These are phyloP conservation scores for Scaptodrosophila latifasciaeformis DNA, from an alignment of 2,888 invertebrate species.

Conservation along the genomic window DNA sequence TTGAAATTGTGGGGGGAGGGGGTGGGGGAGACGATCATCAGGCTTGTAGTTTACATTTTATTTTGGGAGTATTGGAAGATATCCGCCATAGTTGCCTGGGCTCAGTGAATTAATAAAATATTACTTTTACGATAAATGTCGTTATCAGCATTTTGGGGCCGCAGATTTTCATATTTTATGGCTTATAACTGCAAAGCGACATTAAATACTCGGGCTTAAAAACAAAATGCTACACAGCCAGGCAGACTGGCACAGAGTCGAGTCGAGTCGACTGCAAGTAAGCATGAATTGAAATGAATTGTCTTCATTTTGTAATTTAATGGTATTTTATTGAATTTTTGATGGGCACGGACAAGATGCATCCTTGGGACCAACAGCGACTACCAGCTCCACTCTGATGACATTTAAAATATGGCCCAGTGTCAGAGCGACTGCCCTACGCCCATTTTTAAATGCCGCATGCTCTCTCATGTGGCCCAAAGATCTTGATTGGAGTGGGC, in stretches of 20 bases:
- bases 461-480: slow-evolving; percentile 48
- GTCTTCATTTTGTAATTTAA: slow-evolving; percentile 71
- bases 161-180: slow-evolving; percentile 63
- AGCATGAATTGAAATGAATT: slow-evolving; percentile 52
- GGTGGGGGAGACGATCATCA: no score
- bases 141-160: slow-evolving; percentile 54
- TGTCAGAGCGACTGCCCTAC: slow-evolving; percentile 72
- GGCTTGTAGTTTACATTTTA: no score
- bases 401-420: slow-evolving; percentile 72
- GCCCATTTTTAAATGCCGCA: slow-evolving; percentile 62
- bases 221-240: slow-evolving; percentile 48
- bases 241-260: no score
- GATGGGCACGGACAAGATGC: slow-evolving; percentile 53
- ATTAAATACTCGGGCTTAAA: slow-evolving; percentile 66
- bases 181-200: slow-evolving; percentile 70
- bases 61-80: no score
- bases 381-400: slow-evolving; percentile 35
- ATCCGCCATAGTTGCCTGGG: no score
- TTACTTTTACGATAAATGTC: slow-evolving; percentile 64
- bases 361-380: slow-evolving; percentile 32
- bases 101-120: slow-evolving; percentile 65
- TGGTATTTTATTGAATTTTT: slow-evolving; percentile 71
- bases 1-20: no score
- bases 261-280: slow-evolving; percentile 14
- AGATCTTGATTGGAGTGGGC: slow-evolving; percentile 3